These are phyloP conservation scores for Coreius guichenoti DNA, from an alignment of 2,797 vertebrate species.

Conservation along the genomic window DNA sequence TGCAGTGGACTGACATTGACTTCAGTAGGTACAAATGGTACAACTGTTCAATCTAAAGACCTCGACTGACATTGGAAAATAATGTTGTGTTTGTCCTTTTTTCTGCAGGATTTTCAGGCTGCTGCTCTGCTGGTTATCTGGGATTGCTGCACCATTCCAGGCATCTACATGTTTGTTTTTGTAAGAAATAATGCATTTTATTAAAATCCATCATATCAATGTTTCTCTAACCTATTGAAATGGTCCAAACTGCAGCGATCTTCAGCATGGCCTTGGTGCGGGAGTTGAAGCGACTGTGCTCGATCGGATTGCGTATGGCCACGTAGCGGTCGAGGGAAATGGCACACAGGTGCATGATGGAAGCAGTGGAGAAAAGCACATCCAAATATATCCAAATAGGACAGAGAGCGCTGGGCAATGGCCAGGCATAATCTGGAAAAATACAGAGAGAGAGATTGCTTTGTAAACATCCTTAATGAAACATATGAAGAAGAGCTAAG, in stretches of 20 bases:
- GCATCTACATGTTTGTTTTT: not conserved
- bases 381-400: slow-evolving; percentile 99
- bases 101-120: not conserved
- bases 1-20: not conserved
- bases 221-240: slow-evolving; percentile 89
- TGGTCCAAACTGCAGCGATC: slow-evolving; percentile 98
- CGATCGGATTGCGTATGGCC: slow-evolving; percentile 98
- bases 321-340: slow-evolving; percentile 98
- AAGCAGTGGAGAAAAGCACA: slow-evolving; percentile 97
- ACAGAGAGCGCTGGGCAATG: slow-evolving; percentile 91
- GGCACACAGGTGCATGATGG: slow-evolving; percentile 99
- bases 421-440: slow-evolving; percentile 92
- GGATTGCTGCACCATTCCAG: not conserved
- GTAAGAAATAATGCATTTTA: not conserved
- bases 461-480: slow-evolving; percentile 4
- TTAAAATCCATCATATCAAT: not conserved
- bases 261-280: slow-evolving; percentile 99
- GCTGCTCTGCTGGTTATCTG: not conserved
- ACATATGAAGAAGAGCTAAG: not conserved
- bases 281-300: slow-evolving; percentile 99
- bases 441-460: slow-evolving; percentile 7
- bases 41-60: not conserved
- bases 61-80: not conserved
- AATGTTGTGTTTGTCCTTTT: not conserved
- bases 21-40: not conserved